Evolutionary conservation across 2,888 invertebrate species (phyloP).

Genomic region (Cistogaster globosa): DNA sequence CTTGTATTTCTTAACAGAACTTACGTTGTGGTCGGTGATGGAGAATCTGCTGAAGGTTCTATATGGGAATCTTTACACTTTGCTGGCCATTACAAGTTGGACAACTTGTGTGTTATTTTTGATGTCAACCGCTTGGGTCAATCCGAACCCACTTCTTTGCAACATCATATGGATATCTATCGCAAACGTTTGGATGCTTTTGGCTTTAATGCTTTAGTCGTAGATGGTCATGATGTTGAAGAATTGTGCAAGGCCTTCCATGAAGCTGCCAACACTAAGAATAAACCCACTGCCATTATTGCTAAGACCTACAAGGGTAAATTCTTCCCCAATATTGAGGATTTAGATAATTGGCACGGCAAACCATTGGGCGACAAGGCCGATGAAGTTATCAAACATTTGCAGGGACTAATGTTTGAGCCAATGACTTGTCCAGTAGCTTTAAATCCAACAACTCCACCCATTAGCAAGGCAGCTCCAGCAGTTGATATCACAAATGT

Average conservation of each 20-base stretch:
- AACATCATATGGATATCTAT: constrained; percentile 93
- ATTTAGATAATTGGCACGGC: constrained; percentile 98
- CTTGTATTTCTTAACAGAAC: constrained; percentile 86
- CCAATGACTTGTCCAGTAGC: constrained; percentile 72
- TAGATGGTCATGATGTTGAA: constrained; percentile 98
- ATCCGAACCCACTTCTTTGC: constrained; percentile 96
- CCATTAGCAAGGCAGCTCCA: constrained; percentile 88
- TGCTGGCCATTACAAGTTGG: constrained; percentile 96
- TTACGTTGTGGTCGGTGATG: constrained; percentile 98
- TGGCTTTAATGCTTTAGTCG: constrained; percentile 94
- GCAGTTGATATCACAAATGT: constrained; percentile 89
- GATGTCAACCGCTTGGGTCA: constrained; percentile 99
- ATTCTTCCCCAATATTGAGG: constrained; percentile 94
- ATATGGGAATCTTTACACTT: constrained; percentile 99
- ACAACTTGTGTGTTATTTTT: constrained; percentile 98
- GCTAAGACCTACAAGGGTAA: constrained; percentile 98
- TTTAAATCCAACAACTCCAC: constrained; percentile 87
- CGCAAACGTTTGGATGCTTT: constrained; percentile 93
- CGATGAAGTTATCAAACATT: constrained; percentile 87
- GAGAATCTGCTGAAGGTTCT: constrained; percentile 99
- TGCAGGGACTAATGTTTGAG: constrained; percentile 84
- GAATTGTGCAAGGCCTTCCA: constrained; percentile 95
- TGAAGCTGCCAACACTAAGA: constrained; percentile 89
- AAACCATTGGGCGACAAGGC: constrained; percentile 95
- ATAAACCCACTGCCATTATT: constrained; percentile 95